phyloP scores from a whole-genome alignment of 2,797 vertebrate genomes.

The Crenichthys baileyi region DNA sequence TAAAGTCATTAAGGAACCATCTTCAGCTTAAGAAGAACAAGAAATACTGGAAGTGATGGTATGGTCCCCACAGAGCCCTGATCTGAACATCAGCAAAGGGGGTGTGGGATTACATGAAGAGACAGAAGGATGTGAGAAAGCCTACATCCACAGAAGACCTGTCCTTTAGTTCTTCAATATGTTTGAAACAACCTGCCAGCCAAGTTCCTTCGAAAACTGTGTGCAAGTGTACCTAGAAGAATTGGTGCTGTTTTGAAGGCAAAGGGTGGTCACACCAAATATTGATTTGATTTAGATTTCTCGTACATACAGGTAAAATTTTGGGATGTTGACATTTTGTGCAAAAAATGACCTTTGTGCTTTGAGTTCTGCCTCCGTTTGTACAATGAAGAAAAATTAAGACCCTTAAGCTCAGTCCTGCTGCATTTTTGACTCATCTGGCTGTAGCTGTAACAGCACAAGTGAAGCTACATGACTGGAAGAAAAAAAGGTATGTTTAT shows the following conservation, averaged over 20 bases:
- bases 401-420: constrained; percentile 35
- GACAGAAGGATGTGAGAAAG: too few species aligned
- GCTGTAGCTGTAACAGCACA: constrained; percentile 31
- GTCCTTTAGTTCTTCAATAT: too few species aligned
- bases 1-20: too few species aligned
- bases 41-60: too few species aligned
- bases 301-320: not conserved
- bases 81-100: too few species aligned
- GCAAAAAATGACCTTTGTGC: constrained; percentile 47
- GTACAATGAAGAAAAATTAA: constrained; percentile 24
- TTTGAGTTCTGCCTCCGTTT: constrained; percentile 35
- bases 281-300: constrained; percentile 10
- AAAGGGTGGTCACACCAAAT: constrained; percentile 45
- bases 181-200: too few species aligned
- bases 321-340: constrained; percentile 37
- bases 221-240: constrained; percentile 19
- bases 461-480: constrained; percentile 19
- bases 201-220: too few species aligned
- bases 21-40: too few species aligned
- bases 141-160: too few species aligned
- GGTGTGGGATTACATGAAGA: too few species aligned
- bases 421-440: constrained; percentile 38
- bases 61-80: too few species aligned
- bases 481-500: constrained; percentile 6
- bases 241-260: constrained; percentile 45